phyloP scores from a whole-genome alignment of 2,113 vertebrate species.

The Tetraodon nigroviridis region DNA sequence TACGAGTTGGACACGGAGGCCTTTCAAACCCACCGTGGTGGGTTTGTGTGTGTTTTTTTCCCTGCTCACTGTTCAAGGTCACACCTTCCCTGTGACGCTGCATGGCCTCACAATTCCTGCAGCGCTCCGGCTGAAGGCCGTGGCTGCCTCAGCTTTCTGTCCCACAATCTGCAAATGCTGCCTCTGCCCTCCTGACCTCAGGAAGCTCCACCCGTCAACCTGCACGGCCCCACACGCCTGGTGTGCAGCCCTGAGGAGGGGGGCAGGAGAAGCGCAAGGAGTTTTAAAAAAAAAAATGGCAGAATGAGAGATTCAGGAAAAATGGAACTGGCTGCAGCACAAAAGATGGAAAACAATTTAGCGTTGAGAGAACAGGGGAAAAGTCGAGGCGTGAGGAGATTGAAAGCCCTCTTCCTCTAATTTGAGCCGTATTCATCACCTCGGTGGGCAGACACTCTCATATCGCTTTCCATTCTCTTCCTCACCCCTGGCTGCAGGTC shows the following conservation, averaged over 20 bases:
- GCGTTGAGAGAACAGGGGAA: slow-evolving; percentile 22
- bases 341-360: slow-evolving; percentile 54
- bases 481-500: slow-evolving; percentile 61
- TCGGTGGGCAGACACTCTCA: slow-evolving; percentile 50
- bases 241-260: neutral
- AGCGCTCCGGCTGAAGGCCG: slow-evolving; percentile 46
- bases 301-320: slow-evolving; percentile 24
- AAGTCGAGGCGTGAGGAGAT: slow-evolving; percentile 35
- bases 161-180: slow-evolving; percentile 52
- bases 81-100: slow-evolving; percentile 30
- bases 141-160: slow-evolving; percentile 72
- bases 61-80: slow-evolving; percentile 56
- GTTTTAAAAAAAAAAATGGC: slow-evolving; percentile 17
- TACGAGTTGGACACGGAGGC: slow-evolving; percentile 15
- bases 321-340: slow-evolving; percentile 28
- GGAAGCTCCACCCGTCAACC: slow-evolving; percentile 63
- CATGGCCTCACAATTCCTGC: slow-evolving; percentile 42
- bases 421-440: slow-evolving; percentile 63
- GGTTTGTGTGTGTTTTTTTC: slow-evolving; percentile 26
- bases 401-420: slow-evolving; percentile 60
- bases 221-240: slow-evolving; percentile 8
- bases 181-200: slow-evolving; percentile 60
- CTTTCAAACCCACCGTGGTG: slow-evolving; percentile 8
- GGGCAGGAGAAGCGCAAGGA: slow-evolving; percentile 2
- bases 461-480: slow-evolving; percentile 60